Base-by-base conservation (phyloP, 2,113 vertebrate genomes). In the Sporophila hypoxantha region DNA sequence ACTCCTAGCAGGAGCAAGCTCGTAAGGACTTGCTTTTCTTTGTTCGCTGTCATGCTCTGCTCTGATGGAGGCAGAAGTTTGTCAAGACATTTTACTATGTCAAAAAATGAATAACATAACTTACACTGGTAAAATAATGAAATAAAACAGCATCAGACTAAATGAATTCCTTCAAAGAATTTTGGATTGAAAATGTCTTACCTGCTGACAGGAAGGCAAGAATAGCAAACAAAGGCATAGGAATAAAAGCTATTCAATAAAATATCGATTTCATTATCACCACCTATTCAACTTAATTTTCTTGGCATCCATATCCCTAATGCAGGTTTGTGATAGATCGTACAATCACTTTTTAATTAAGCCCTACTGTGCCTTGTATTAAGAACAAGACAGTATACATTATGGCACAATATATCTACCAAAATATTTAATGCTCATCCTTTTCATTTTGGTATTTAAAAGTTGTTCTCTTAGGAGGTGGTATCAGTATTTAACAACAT, bases 271-370 rank as follows among this genome's bases (percentile, higher is more conserved):
- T 96, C 89, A 95, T 94, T 94, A 95, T 93, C 89, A 93, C 91
- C 79, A 93, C 91, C 90, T 93, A 91, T 94, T 93, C 93, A 92
- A 87, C 85, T 92, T 93, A 89, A 96, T 93, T 93, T 82, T 95
- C 89, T 93, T 90, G 95, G 87, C 87, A 95, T 92, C 94, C 87
- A 88, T 82, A 90, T 87, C 76, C 87, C 92, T 95, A 94, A 96
- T 82, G 61, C 76, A 94, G 87, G 91, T 94, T 87, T 88, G 81
- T 95, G 94, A 95, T 96, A 92, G 93, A 95, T 96, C 76, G 78
- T 86, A 95, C 76, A 91, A 96, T 97, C 91, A 91, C 92, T 94
- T 97, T 95, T 95, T 94, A 96, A 97, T 96, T 97, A 97, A 96
- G 88, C 95, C 94, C 95, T 92, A 96, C 95, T 96, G 95, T 96